These are phyloP conservation scores for Alloscopus bannaensis DNA, from an alignment of 2,888 invertebrate species.

Conservation along the genomic window DNA sequence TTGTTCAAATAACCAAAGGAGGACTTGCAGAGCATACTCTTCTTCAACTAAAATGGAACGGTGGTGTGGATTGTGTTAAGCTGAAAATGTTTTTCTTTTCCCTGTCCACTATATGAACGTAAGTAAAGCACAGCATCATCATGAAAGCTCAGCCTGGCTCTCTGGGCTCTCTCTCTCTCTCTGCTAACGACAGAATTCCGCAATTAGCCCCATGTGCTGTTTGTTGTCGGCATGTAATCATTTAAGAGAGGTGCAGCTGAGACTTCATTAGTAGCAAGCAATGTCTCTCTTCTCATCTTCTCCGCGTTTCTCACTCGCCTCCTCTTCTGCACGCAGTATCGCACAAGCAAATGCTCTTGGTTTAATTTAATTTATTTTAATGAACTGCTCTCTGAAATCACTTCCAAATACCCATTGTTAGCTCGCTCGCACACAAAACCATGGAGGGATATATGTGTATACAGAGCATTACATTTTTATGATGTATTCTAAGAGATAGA, in stretches of 20 bases:
- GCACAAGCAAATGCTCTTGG: constrained; percentile 38
- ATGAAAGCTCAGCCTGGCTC: too few relatives aligned
- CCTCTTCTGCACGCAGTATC: constrained; percentile 15
- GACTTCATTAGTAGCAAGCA: constrained; percentile 48
- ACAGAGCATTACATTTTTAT: too few relatives aligned
- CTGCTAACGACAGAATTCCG: constrained; percentile 44
- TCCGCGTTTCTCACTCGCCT: not conserved
- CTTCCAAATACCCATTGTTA: constrained; percentile 53
- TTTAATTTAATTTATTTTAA: constrained; percentile 68
- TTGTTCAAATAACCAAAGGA: too few relatives aligned
- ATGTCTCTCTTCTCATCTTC: constrained; percentile 14
- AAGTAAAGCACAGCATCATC: too few relatives aligned
- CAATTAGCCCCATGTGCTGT: constrained; percentile 44
- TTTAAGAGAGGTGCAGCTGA: constrained; percentile 34
- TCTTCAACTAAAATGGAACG: too few relatives aligned
- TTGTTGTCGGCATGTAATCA: constrained; percentile 39
- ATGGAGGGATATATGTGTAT: constrained; percentile 1
- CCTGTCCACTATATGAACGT: too few relatives aligned
- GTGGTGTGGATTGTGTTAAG: too few relatives aligned
- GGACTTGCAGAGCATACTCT: too few relatives aligned
- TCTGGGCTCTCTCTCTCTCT: too few relatives aligned
- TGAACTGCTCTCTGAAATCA: constrained; percentile 58
- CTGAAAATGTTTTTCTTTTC: too few relatives aligned
- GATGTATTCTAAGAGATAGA: too few relatives aligned
- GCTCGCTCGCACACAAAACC: constrained; percentile 20